phyloP scores from a whole-genome alignment of 2,797 vertebrate genomes.

The Sebastes iracundus region DNA sequence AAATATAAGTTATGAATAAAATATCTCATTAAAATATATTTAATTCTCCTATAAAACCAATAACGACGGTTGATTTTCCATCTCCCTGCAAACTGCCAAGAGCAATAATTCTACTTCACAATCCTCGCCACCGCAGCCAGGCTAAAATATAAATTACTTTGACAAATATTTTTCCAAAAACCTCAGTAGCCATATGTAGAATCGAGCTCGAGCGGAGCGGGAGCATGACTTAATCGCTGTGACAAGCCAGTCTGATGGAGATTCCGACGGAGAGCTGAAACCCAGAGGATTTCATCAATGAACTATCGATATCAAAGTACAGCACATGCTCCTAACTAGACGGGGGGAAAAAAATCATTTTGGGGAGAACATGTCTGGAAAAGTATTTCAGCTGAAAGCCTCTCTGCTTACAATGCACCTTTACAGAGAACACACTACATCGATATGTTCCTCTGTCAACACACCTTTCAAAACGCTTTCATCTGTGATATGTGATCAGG shows the following conservation, averaged over 20 bases:
- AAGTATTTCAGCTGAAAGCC: constrained; percentile 1
- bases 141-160: constrained; percentile 73
- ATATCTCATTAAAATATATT: constrained; percentile 75
- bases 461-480: constrained; percentile 47
- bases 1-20: constrained; percentile 77
- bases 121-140: constrained; percentile 54
- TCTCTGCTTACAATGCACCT: neutral
- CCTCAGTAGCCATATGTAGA: constrained; percentile 58
- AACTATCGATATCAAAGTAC: neutral
- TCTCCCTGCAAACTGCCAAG: constrained; percentile 65
- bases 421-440: constrained; percentile 10
- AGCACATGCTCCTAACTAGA: neutral
- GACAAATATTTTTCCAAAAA: constrained; percentile 77
- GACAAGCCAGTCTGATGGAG: constrained; percentile 43
- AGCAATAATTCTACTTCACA: constrained; percentile 72
- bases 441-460: constrained; percentile 43
- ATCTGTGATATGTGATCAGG: constrained; percentile 52
- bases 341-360: neutral
- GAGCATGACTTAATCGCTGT: constrained; percentile 51
- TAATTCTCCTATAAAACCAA: constrained; percentile 73
- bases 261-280: constrained; percentile 30
- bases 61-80: constrained; percentile 73
- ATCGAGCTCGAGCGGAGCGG: constrained; percentile 21
- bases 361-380: neutral
- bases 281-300: constrained; percentile 15